phyloP scores from a whole-genome alignment of 2,113 vertebrate species.

The Nicator chloris region DNA sequence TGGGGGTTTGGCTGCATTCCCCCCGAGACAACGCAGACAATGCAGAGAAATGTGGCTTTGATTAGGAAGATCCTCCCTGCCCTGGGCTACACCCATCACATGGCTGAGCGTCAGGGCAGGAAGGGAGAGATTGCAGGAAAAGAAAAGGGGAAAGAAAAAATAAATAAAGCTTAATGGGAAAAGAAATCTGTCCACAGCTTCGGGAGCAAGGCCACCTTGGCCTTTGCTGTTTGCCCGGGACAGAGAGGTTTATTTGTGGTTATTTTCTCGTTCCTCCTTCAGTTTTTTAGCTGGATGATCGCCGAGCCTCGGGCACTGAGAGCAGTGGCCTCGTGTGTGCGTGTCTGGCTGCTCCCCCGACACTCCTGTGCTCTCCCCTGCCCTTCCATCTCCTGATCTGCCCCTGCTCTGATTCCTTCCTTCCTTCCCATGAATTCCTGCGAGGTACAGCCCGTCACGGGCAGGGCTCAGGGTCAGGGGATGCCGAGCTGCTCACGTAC shows the following conservation, averaged over 20 bases:
- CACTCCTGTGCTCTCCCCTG: not conserved
- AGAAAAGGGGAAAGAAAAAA: not conserved
- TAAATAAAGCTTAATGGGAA: not conserved
- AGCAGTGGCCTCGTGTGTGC: not conserved
- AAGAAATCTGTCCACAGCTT: not conserved
- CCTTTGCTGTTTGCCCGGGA: not conserved
- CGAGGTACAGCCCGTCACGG: not conserved
- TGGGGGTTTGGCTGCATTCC: not conserved
- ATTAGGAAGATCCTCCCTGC: not conserved
- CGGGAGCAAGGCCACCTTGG: not conserved
- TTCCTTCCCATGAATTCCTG: not conserved
- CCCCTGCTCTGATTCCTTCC: accelerated
- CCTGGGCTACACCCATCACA: not conserved
- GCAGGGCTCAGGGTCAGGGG: not conserved
- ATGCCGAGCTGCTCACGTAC: not conserved
- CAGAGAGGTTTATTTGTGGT: not conserved
- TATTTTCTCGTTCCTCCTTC: not conserved
- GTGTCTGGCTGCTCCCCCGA: not conserved
- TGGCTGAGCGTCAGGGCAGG: not conserved
- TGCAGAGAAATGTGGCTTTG: not conserved
- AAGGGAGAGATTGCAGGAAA: not conserved
- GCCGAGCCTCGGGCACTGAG: not conserved
- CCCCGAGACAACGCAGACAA: not conserved
- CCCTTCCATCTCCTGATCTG: not conserved
- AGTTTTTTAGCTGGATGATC: not conserved